These are phyloP conservation scores for Lamellibrachia luymesi DNA, from an alignment of 1,140 invertebrate genomes.

Conservation along the genomic window DNA sequence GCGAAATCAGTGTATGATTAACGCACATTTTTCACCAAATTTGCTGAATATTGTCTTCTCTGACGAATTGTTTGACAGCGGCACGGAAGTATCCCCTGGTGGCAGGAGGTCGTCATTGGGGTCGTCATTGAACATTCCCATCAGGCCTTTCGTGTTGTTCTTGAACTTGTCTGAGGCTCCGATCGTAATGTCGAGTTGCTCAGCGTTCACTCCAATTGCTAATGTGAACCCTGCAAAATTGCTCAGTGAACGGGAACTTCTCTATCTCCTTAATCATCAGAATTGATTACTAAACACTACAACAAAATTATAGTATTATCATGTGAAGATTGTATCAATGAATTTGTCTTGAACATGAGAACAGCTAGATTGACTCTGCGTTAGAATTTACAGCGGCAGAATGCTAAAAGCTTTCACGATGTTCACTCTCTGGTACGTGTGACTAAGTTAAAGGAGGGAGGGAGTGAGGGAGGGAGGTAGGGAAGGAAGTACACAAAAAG, in stretches of 20 bases:
- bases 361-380: too few species aligned
- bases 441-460: too few species aligned
- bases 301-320: neutral
- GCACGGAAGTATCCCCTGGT: neutral
- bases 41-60: constrained; percentile 6
- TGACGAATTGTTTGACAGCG: neutral
- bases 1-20: neutral
- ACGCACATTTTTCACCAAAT: neutral
- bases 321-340: neutral
- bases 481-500: too few species aligned
- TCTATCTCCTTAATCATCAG: neutral
- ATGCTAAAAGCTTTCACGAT: too few species aligned
- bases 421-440: too few species aligned
- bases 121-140: constrained; percentile 10
- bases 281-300: neutral
- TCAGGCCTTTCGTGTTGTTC: neutral
- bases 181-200: neutral
- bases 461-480: too few species aligned
- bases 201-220: neutral
- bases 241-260: neutral
- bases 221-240: neutral
- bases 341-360: neutral
- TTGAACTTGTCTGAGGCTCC: neutral
- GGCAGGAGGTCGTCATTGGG: constrained; percentile 6
- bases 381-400: too few species aligned